Percentiles rank a stretch among this genome's conserved stretches.
Evolutionary conservation across 2,888 invertebrate species (phyloP).

Genomic region (Morpho achilles): DNA sequence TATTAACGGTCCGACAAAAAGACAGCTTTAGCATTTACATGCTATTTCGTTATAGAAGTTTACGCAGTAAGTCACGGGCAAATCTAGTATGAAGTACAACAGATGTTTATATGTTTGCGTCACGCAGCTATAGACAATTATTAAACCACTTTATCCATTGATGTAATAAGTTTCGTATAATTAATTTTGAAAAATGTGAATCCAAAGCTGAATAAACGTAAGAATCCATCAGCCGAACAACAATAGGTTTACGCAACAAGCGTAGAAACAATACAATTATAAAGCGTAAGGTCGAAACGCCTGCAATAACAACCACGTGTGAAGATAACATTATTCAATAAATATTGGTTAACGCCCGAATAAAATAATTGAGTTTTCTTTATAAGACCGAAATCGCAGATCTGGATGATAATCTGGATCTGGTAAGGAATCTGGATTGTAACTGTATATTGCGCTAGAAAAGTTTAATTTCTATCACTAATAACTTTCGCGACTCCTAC

Average conservation of each 20-base stretch:
- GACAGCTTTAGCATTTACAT: too few relatives aligned
- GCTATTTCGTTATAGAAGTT: too few relatives aligned
- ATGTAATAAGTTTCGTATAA: constrained; percentile 2
- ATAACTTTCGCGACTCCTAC: too few relatives aligned
- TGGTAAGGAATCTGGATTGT: too few relatives aligned
- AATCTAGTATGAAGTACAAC: too few relatives aligned
- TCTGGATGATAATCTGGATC: too few relatives aligned
- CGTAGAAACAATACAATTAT: constrained; percentile 42
- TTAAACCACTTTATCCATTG: neutral
- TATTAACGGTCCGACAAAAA: too few relatives aligned
- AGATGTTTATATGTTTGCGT: neutral
- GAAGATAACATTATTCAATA: constrained; percentile 29
- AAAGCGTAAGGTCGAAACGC: constrained; percentile 34
- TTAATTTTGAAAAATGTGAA: constrained; percentile 9
- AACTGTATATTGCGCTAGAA: too few relatives aligned
- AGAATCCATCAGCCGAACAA: constrained; percentile 23
- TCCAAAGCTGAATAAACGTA: constrained; percentile 14
- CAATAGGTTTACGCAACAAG: constrained; percentile 31
- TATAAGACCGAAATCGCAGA: too few relatives aligned
- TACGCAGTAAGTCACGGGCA: too few relatives aligned
- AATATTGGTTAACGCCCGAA: neutral
- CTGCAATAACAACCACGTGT: constrained; percentile 35
- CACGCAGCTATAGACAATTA: neutral
- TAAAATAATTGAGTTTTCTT: too few relatives aligned
- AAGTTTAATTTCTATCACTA: too few relatives aligned